Base-by-base conservation (phyloP, 2,888 invertebrate genomes). In the Willowsia nigromaculata region DNA sequence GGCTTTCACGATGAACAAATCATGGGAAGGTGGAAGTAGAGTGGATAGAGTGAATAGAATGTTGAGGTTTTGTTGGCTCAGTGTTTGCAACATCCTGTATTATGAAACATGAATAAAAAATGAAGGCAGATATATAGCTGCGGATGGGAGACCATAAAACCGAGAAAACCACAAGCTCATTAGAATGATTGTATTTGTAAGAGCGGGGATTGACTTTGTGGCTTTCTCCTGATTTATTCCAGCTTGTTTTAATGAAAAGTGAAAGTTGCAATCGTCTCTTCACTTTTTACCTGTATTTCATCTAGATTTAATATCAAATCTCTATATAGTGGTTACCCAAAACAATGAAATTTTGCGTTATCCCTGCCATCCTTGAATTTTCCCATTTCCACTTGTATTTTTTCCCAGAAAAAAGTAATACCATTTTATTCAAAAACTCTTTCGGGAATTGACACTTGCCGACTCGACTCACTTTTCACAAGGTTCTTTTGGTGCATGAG, bases 1-100 rank as follows among this genome's bases (percentile, higher is more conserved):
- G 85, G 65, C 62, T 85, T 78, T 85, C 85, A 85, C 80, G 85
- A 78, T 78, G 59, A n/a, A 47, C n/a, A 47, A 47, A n/a, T 47
- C 47, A 47, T 11, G 11, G 47, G 2, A 9, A 1, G 11, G 47
- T 47, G n/a, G 47, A 15, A 47, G 47, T 47, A 47, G 47, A 37
- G 9, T 30, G 62, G 27, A 59, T 62, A 30, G 62, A n/a, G 53
- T 4, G 25, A 27, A 27, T 59, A 4, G 62, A 33, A 2, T 53
- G 30, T 62, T 62, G 30, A 33, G 62, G 62, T 62, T 33, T 59
- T 53, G n/a, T 53, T 15, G 15, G 15, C 37, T 37, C 37, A 37
- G 37, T 37, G 9, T 37, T n/a, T 6, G 9, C 37, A 37, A 6
- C 37, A 37, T 37, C 37, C 4, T 6, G 37, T 9, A 9, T 9